These are phyloP conservation scores for Drosophila nr. perissopoda DNA, from an alignment of 2,888 invertebrate genomes.

Conservation along the genomic window DNA sequence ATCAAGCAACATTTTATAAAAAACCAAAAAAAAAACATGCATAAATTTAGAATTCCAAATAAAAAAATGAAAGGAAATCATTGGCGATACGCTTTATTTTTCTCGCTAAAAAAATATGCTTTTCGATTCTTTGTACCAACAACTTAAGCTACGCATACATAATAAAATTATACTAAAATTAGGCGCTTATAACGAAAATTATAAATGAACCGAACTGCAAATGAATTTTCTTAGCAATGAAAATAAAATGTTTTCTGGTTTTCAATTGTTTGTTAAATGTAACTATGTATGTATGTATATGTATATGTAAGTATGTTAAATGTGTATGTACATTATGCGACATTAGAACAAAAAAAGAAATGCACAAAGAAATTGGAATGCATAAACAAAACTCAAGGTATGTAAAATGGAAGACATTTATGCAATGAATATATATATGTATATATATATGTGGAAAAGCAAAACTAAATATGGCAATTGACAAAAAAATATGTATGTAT, in stretches of 20 bases:
- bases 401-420: conserved; percentile 68
- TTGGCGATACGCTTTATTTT: conserved; percentile 76
- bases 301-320: conserved; percentile 18
- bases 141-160: conserved; percentile 72
- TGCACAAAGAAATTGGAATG: conserved; percentile 75
- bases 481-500: conserved; percentile 42
- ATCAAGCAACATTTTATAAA: conserved; percentile 2
- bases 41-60: conserved; percentile 17
- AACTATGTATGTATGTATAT: conserved; percentile 15
- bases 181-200: conserved; percentile 60
- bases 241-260: conserved; percentile 46
- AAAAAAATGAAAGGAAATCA: conserved; percentile 40
- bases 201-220: conserved; percentile 62
- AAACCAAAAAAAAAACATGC: conserved; percentile 7
- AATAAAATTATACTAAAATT: conserved; percentile 64
- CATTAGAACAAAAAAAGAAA: conserved; percentile 68
- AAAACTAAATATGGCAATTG: conserved; percentile 72
- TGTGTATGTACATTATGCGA: conserved; percentile 64
- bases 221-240: conserved; percentile 48
- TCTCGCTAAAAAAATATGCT: conserved; percentile 66
- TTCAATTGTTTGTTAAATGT: conserved; percentile 14
- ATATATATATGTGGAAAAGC: conserved; percentile 20
- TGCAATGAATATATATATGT: conserved; percentile 31
- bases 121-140: conserved; percentile 81
- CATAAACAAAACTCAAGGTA: conserved; percentile 72